Evolutionary conservation across 2,797 vertebrate species (phyloP).

Genomic region (Myiothlypis chrysogaster): DNA sequence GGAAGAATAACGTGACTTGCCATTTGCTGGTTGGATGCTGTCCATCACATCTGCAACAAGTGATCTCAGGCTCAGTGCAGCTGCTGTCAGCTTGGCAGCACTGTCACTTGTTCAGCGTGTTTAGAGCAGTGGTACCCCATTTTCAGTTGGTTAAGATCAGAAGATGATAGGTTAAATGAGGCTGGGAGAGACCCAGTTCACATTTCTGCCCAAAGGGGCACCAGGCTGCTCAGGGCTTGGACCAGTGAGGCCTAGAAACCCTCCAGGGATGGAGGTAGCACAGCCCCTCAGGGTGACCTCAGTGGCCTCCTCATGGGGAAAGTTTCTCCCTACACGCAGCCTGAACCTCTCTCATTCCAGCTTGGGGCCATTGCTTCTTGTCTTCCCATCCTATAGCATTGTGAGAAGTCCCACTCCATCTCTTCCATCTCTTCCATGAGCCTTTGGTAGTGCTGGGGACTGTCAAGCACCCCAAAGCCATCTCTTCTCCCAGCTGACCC

Average conservation of each 20-base stretch:
- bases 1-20: not conserved
- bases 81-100: not conserved
- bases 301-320: not conserved
- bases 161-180: not conserved
- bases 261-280: not conserved
- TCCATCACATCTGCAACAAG: not conserved
- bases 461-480: not conserved
- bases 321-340: not conserved
- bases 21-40: not conserved
- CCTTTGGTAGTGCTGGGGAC: accelerated
- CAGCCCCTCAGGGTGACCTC: not conserved
- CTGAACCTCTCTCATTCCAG: not conserved
- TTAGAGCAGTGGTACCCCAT: not conserved
- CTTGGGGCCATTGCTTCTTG: not conserved
- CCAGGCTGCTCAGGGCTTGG: not conserved
- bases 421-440: not conserved
- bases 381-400: not conserved
- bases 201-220: not conserved
- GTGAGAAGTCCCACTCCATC: not conserved
- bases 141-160: not conserved
- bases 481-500: not conserved
- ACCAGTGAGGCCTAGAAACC: not conserved
- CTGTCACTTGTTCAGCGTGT: not conserved
- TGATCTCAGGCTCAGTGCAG: not conserved
- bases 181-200: not conserved